phyloP scores from a whole-genome alignment of 2,797 vertebrate species.

The Novumbra hubbsi region DNA sequence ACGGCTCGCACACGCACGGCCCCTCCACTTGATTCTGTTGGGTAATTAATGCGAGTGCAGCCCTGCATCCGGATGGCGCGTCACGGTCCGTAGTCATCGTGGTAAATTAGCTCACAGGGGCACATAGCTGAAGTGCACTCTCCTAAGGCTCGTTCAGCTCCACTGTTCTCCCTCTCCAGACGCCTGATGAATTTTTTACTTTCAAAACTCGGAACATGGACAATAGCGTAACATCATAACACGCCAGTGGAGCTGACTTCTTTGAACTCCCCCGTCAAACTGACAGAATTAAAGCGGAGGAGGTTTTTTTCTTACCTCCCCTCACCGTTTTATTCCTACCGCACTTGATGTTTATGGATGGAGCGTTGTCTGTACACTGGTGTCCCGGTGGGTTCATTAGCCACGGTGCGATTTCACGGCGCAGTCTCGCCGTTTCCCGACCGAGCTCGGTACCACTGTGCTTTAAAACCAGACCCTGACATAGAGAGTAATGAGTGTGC shows the following conservation, averaged over 20 bases:
- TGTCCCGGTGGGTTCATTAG: neutral
- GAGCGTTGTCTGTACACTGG: neutral
- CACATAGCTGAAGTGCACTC: constrained; percentile 3
- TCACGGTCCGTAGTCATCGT: constrained; percentile 10
- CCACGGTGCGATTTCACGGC: neutral
- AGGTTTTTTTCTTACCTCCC: neutral
- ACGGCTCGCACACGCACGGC: neutral
- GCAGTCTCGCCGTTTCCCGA: neutral
- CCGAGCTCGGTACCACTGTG: neutral
- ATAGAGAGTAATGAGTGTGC: neutral
- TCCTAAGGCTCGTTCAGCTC: neutral
- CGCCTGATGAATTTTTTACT: neutral
- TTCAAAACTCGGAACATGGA: neutral
- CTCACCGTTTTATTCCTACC: neutral
- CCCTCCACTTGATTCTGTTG: neutral
- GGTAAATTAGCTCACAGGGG: constrained; percentile 35
- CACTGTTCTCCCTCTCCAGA: neutral
- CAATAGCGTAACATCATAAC: neutral
- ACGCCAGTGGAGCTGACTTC: neutral
- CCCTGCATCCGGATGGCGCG: neutral
- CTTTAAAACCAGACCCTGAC: neutral
- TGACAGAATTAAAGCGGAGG: neutral
- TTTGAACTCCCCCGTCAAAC: constrained; percentile 2
- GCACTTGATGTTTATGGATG: neutral
- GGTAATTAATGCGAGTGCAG: constrained; percentile 8